Evolutionary conservation across 2,888 invertebrate species (phyloP), one percentile per base, ranked within the genome.

Genomic region (Hirtodrosophila alboralis): DNA sequence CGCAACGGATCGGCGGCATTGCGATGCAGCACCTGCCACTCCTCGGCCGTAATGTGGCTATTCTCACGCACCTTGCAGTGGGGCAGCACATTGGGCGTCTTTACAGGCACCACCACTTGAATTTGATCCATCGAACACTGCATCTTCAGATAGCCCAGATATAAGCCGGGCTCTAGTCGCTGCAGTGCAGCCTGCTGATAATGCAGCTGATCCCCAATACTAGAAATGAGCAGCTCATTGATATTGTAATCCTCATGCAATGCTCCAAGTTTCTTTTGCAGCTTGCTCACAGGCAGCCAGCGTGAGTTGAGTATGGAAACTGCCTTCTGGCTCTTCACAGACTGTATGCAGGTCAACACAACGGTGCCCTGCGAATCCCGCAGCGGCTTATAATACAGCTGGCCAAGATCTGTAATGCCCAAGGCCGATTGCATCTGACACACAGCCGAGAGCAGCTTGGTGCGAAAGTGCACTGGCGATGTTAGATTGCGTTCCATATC

Each of bases 51-150:
- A 0, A 99, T 96, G 89, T 98, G 98, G 1, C 98, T 96, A 91
- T 98, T 98, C 75, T 97, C 96, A 61, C 99, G 92, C 28, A 99
- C 94, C 90, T 97, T 96, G 67, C 95, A 96, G 89, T 98, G 96
- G 0, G 99, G 99, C 71, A 99, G 93, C 75, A 98, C 96, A 90
- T 98, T 99, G 3, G 99, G 99, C 1, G 96, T 94, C 86, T 96
- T 95, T 48, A 96, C 94, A 0, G 98, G 97, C 16, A 98, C 98
- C 37, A 99, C 95, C 7, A 99, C 95, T 84, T 97, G 95, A 37
- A 98, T 96, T 60, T 96, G 94, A 90, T 98, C 98, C 52, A 99
- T 97, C 1, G 98, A 98, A 75, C 97, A 97, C 89, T 97, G 97
- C 92, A 99, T 95, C 91, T 99, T 98, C 67, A 99, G 92, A 91